Evolutionary conservation across 2,888 invertebrate species (phyloP).

Genomic region (Orchesellides sinensis): DNA sequence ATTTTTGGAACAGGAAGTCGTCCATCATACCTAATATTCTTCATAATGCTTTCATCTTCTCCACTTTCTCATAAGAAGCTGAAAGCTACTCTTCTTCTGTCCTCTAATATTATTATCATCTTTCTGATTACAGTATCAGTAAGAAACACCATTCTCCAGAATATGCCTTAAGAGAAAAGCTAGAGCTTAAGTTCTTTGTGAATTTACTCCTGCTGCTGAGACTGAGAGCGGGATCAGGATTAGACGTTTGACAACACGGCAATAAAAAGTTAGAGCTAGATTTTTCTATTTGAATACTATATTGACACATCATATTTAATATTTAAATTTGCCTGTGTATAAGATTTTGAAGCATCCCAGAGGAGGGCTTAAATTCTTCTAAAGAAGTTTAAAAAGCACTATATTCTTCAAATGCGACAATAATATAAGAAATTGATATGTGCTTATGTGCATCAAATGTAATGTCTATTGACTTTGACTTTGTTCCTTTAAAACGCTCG

Average conservation of each 20-base stretch:
- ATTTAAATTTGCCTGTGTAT: neutral
- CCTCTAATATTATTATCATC: slow-evolving; percentile 34
- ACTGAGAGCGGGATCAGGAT: neutral
- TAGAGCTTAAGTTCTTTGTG: neutral
- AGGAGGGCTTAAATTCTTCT: too few species aligned
- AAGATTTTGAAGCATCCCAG: too few species aligned
- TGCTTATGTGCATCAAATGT: too few species aligned
- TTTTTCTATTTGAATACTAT: neutral
- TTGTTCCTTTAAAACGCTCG: too few species aligned
- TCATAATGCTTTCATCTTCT: slow-evolving; percentile 37
- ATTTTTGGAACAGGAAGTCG: slow-evolving; percentile 71
- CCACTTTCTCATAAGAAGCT: neutral
- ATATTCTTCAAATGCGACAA: too few species aligned
- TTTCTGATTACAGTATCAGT: slow-evolving; percentile 13
- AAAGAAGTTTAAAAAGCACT: too few species aligned
- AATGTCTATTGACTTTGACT: too few species aligned
- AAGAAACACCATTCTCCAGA: neutral
- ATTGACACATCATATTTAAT: slow-evolving; percentile 13
- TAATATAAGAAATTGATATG: too few species aligned
- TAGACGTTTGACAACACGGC: neutral
- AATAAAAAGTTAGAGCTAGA: too few species aligned
- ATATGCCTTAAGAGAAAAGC: neutral
- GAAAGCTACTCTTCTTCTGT: neutral
- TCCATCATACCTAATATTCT: slow-evolving; percentile 71
- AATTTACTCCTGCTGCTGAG: too few species aligned